Percentiles rank a stretch among this genome's conserved stretches.
phyloP scores from a whole-genome alignment of 1,140 invertebrate genomes.

The Eubasilissa regina region DNA sequence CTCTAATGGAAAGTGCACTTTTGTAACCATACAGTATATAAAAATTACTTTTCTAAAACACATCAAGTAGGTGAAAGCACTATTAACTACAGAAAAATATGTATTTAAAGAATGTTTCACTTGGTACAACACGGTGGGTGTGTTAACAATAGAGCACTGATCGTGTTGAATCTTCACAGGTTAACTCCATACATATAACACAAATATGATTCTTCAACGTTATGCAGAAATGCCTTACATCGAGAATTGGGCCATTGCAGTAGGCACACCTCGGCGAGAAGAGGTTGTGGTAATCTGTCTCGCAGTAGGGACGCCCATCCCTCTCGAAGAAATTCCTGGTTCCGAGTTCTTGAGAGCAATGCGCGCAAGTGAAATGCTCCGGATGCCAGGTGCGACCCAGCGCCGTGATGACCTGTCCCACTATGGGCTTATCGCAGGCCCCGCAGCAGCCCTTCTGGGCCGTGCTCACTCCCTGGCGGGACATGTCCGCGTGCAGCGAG shows the following conservation, averaged over 20 bases:
- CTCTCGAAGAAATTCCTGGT: constrained; percentile 99
- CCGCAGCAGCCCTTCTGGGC: constrained; percentile 98
- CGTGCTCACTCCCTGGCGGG: constrained; percentile 96
- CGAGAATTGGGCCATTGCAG: constrained; percentile 98
- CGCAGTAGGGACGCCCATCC: constrained; percentile 97
- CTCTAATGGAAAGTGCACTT: no score
- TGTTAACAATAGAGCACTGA: background rate
- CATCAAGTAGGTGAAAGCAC: no score
- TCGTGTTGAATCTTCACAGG: constrained; percentile 29
- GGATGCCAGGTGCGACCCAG: constrained; percentile 99
- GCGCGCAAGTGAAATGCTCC: constrained; percentile 98
- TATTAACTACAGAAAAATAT: no score
- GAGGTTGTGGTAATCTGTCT: constrained; percentile 97
- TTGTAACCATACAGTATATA: no score
- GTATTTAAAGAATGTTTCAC: background rate
- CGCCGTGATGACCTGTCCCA: constrained; percentile 97
- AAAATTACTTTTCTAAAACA: no score
- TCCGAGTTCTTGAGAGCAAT: constrained; percentile 96
- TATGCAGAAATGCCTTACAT: constrained; percentile 78
- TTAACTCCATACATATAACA: constrained; percentile 4
- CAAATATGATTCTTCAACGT: background rate
- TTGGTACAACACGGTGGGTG: background rate
- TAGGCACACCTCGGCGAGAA: constrained; percentile 98
- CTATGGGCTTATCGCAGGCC: constrained; percentile 98
- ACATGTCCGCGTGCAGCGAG: constrained; percentile 94